These are phyloP conservation scores for Otus sunia DNA, from an alignment of 2,113 vertebrate genomes.

Conservation along the genomic window DNA sequence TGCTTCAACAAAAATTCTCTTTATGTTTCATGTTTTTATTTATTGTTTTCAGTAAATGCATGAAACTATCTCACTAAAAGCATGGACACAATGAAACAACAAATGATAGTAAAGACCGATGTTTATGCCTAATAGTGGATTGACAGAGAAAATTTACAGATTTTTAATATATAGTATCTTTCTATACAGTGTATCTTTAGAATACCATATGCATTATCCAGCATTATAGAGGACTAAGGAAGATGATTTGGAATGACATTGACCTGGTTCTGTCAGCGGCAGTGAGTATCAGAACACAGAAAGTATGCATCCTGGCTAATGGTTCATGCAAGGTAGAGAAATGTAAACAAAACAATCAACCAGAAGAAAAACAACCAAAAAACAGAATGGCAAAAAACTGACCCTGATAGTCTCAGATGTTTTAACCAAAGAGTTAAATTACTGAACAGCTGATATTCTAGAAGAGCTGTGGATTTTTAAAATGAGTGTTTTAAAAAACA, in stretches of 20 bases:
- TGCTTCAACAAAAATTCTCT: neutral
- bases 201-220: neutral
- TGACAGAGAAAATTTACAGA: neutral
- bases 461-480: neutral
- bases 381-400: neutral
- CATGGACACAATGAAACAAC: neutral
- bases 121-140: neutral
- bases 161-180: neutral
- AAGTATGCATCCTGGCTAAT: neutral
- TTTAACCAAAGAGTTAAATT: neutral
- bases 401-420: neutral
- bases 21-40: neutral
- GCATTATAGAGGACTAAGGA: neutral
- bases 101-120: neutral
- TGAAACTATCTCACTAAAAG: neutral
- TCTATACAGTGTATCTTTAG: neutral
- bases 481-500: neutral
- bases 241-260: constrained; percentile 21
- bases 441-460: neutral
- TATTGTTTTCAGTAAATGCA: neutral
- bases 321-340: neutral
- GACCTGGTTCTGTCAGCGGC: constrained; percentile 54
- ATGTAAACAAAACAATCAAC: neutral
- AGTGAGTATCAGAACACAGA: constrained; percentile 11
- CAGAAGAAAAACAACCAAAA: neutral